Conservation (phyloP, 1,140 invertebrate genomes). For the Anthonomus grandis region DNA sequence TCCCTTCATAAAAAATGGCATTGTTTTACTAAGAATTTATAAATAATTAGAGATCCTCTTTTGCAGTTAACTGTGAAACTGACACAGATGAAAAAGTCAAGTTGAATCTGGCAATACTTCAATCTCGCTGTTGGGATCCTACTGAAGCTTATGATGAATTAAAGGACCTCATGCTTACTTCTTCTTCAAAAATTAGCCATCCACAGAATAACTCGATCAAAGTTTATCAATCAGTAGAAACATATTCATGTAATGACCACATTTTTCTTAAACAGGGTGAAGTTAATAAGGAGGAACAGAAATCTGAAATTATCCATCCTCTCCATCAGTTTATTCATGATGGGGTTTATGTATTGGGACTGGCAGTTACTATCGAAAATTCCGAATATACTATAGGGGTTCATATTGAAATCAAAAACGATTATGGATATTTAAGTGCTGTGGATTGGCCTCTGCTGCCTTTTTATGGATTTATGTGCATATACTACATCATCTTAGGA, state of each 20-base stretch:
- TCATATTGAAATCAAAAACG: conserved; percentile 62
- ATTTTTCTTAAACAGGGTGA: conserved; percentile 36
- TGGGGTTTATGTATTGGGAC: conserved; percentile 56
- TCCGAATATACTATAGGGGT: conserved; percentile 53
- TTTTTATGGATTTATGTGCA: conserved; percentile 90
- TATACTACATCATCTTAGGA: conserved; percentile 80
- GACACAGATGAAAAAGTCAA: conserved; percentile 31
- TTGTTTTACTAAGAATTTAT: conserved; percentile 11
- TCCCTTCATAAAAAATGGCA: background rate
- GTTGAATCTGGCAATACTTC: conserved; percentile 39
- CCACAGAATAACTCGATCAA: conserved; percentile 24
- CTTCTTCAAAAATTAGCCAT: conserved; percentile 3
- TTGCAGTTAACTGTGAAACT: conserved; percentile 45
- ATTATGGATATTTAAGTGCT: conserved; percentile 71
- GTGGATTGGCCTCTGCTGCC: conserved; percentile 69
- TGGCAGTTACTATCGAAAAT: conserved; percentile 38
- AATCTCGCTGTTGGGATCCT: conserved; percentile 43
- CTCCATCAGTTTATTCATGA: conserved; percentile 51
- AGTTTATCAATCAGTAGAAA: conserved; percentile 20
- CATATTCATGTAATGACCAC: conserved; percentile 39
- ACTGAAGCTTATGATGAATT: conserved; percentile 30
- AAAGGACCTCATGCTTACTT: no score
- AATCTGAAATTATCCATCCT: conserved; percentile 34
- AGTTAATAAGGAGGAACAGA: conserved; percentile 26
- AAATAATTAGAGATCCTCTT: conserved; percentile 23